Percentiles rank a stretch among this genome's conserved stretches.
These are phyloP conservation scores for Enteromius anoplus DNA, from an alignment of 2,797 vertebrate species.

Conservation along the genomic window DNA sequence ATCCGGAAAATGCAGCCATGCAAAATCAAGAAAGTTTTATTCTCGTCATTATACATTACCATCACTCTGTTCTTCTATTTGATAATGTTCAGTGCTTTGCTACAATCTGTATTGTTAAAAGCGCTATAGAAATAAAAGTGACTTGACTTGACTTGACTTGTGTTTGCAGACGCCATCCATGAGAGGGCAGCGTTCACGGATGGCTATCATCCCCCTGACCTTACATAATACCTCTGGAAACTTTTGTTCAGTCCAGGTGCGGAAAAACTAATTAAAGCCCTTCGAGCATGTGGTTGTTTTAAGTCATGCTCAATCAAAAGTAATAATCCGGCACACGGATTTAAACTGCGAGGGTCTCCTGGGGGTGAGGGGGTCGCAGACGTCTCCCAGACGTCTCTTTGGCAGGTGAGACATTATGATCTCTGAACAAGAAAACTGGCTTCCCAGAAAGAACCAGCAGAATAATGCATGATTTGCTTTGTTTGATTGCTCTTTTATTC, in stretches of 20 bases:
- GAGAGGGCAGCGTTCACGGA: conserved; percentile 62
- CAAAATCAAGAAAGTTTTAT: not conserved
- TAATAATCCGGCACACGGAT: conserved; percentile 52
- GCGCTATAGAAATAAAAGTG: no score
- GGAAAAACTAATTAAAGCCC: conserved; percentile 67
- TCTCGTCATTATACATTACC: no score
- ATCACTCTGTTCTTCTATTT: no score
- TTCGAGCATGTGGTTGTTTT: conserved; percentile 63
- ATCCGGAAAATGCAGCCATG: not conserved
- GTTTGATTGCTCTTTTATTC: no score
- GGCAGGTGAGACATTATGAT: not conserved
- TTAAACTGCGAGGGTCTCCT: conserved; percentile 52
- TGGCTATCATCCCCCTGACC: conserved; percentile 41
- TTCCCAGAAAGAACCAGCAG: not conserved
- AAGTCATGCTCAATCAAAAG: conserved; percentile 64
- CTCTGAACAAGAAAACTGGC: not conserved
- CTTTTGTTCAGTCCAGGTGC: conserved; percentile 68
- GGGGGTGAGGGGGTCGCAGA: not conserved
- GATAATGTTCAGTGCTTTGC: no score
- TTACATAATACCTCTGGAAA: conserved; percentile 74
- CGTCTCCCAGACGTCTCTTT: not conserved
- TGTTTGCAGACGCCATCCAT: conserved; percentile 60
- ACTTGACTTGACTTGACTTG: no score
- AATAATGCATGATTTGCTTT: not conserved
- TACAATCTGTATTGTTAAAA: no score